phyloP scores from a whole-genome alignment of 2,888 invertebrate species.

The Allygus modestus region DNA sequence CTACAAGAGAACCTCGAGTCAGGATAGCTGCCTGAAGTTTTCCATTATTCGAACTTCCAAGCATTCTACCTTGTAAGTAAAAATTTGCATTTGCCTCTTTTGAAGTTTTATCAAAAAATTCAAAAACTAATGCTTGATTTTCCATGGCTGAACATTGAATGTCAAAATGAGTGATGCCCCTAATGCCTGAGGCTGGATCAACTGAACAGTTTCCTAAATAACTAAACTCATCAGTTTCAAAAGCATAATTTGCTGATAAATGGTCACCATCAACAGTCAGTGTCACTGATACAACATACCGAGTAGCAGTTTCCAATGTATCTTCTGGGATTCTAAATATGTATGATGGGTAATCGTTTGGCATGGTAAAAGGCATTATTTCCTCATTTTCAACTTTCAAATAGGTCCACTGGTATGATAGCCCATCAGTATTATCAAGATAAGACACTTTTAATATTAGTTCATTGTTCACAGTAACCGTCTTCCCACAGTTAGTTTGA shows the following conservation, averaged over 20 bases:
- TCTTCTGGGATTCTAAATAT: constrained; percentile 24
- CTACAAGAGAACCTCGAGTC: constrained; percentile 5
- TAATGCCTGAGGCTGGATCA: not conserved
- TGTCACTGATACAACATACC: not conserved
- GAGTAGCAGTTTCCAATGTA: not conserved
- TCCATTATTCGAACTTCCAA: not conserved
- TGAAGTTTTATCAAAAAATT: constrained; percentile 14
- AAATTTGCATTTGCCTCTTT: not conserved
- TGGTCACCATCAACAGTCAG: not conserved
- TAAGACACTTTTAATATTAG: not conserved
- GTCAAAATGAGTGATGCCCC: not conserved
- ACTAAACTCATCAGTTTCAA: constrained; percentile 17
- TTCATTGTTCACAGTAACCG: not conserved
- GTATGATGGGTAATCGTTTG: not conserved
- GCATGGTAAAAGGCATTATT: too few species aligned
- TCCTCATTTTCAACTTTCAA: not conserved
- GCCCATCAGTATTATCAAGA: not conserved
- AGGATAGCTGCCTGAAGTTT: not conserved
- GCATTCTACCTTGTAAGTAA: not conserved
- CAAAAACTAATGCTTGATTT: not conserved
- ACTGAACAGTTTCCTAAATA: not conserved
- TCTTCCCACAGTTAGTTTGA: not conserved
- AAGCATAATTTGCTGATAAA: not conserved
- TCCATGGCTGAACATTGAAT: not conserved
- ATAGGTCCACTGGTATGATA: not conserved